A percentile compares a stretch with the other conserved stretches of the same genome.
Evolutionary conservation across 2,888 invertebrate species (phyloP).

Genomic region (Drosophila putrida): DNA sequence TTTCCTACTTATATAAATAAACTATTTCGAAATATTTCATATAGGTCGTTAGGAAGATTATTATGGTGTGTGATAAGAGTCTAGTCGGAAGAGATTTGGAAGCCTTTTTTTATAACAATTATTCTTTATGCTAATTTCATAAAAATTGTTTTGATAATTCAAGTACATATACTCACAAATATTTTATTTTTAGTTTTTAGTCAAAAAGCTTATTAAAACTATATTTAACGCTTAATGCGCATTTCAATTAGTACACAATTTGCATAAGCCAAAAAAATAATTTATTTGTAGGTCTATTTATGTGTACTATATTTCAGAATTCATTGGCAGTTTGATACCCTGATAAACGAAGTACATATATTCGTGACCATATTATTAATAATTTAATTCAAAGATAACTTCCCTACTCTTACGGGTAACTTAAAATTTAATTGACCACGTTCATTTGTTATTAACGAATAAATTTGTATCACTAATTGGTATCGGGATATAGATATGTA

Average conservation of each 20-base stretch:
- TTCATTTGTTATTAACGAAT: background rate
- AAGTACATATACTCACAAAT: background rate
- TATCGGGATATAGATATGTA: background rate
- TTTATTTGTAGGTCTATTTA: slow-evolving; percentile 4
- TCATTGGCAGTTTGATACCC: slow-evolving; percentile 2
- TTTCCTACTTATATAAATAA: slow-evolving; percentile 37
- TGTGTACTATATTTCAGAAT: slow-evolving; percentile 1
- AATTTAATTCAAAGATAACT: background rate
- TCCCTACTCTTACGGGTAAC: too few relatives aligned
- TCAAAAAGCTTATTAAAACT: too few relatives aligned
- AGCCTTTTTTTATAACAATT: too few relatives aligned
- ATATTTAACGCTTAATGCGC: slow-evolving; percentile 46
- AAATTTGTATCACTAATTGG: background rate
- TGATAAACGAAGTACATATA: background rate
- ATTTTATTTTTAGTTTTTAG: slow-evolving; percentile 11
- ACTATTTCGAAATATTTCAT: slow-evolving; percentile 1
- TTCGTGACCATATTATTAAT: too few relatives aligned
- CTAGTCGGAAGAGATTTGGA: background rate
- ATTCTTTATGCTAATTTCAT: background rate
- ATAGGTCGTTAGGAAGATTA: background rate
- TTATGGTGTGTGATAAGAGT: background rate
- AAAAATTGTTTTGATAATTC: background rate
- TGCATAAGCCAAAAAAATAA: slow-evolving; percentile 20
- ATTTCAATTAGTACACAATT: slow-evolving; percentile 43
- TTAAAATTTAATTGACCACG: background rate